Base-by-base conservation (phyloP, 2,888 invertebrate species). In the Drosophila fulvimacula region DNA sequence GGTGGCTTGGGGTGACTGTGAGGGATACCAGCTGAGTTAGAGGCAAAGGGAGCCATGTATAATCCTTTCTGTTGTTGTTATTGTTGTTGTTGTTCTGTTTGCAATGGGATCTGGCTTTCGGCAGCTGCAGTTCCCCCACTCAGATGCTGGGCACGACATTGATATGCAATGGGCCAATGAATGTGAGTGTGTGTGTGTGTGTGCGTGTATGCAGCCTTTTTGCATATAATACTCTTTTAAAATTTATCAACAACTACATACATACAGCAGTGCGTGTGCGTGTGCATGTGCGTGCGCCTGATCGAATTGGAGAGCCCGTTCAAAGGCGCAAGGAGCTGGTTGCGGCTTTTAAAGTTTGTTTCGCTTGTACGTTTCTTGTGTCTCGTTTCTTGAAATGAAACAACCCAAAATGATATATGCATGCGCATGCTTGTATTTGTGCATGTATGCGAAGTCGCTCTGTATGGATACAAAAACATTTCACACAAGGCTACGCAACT, bases 401-500 rank as follows among this genome's bases (percentile, higher is more conserved):
- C 79, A 68, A 66, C 39, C 58, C 67, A 60, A 68, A 66, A 56
- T 69, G 46, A 81, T 71, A 81, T 65, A 56, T 53, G 34, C 21
- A 24, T n/a, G 38, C 11, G 2, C 57, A 7, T 42, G n/a, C 51
- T n/a, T 62, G 10, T 21, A 6, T 56, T 15, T 62, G 17, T 38
- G 17, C 48, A 34, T 64, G 51, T 61, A 24, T 44, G 21, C 32
- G 34, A 38, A 17, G 49, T 46, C 42, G n/a, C n/a, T 46, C 39
- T 58, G 56, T 38, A 15, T 61, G 72, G 62, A 80, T 64, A 73
- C 81, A 52, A 60, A 52, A 67, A 59, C 68, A 82, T 76, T 76
- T 86, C 87, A 76, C 85, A 89, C 82, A 85, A 87, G 79, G 76
- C 84, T 79, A 62, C 74, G 69, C 67, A 76, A 83, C 73, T 77